Percentiles rank a stretch among this genome's conserved stretches.
These are phyloP conservation scores for Melipona quadrifasciata DNA, from an alignment of 1,140 invertebrate genomes.

Conservation along the genomic window DNA sequence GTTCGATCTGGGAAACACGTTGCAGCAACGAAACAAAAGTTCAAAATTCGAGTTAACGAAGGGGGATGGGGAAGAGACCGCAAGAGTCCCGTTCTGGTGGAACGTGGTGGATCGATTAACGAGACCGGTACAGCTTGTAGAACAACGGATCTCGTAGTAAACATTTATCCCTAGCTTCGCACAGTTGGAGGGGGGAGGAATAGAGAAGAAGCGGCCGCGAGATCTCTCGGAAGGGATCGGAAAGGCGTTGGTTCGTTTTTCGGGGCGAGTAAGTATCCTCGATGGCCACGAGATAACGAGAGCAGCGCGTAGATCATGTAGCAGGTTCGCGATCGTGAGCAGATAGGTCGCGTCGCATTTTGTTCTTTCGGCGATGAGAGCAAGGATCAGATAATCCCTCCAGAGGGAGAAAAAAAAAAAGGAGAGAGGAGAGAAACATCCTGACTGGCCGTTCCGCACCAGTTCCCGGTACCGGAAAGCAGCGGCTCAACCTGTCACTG, in stretches of 20 bases:
- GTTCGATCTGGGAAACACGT: background rate
- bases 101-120: conserved; percentile 36
- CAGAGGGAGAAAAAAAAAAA: background rate
- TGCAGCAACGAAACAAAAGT: background rate
- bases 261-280: conserved; percentile 65
- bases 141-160: conserved; percentile 53
- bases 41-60: no score
- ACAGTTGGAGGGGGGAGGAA: background rate
- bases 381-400: conserved; percentile 70
- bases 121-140: conserved; percentile 39
- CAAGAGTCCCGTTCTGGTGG: background rate
- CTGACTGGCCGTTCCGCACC: conserved; percentile 53
- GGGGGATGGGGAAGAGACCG: no score
- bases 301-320: conserved; percentile 71
- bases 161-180: conserved; percentile 44
- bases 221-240: conserved; percentile 30
- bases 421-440: conserved; percentile 28
- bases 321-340: conserved; percentile 67
- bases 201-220: background rate
- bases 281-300: conserved; percentile 63
- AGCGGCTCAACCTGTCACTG: conserved; percentile 31
- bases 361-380: conserved; percentile 72
- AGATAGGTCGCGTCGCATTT: conserved; percentile 69
- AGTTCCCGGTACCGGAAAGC: conserved; percentile 63
- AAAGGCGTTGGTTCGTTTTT: conserved; percentile 19